Evolutionary conservation across 2,888 invertebrate species (phyloP), one percentile per base, ranked within the genome.

Genomic region (Agelastica alni): DNA sequence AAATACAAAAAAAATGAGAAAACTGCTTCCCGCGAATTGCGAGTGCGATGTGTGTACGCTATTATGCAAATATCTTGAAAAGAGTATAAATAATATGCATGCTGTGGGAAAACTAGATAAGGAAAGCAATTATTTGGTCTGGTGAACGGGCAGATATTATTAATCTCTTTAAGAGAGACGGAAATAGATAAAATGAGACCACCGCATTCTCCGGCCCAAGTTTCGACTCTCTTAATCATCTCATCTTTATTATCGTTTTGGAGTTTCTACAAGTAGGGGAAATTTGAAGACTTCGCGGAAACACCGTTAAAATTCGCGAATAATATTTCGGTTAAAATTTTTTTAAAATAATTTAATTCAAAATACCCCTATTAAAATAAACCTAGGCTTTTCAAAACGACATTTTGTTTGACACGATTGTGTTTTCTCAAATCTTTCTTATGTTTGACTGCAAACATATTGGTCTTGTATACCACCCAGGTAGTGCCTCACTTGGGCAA

Each of bases 111-210:
- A 54, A 54, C 58, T 60, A 56, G 53, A 56, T 59, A 62, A 60
- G 59, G 58, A 63, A 56, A 57, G 63, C 53, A 59, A 63, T 63
- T 63, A 62, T 62, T 57, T 55, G 63, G 62, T 60, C 63, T 62
- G 62, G 48, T 59, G 62, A 60, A 59, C 53, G 53, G 61, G 47
- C 30, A 53, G 59, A 59, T 59, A 63, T 60, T 61, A 63, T 60
- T 60, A 63, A 61, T 55, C 53, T 51, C 42, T 12, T 12, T 12
- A 45, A 26, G 20, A 14, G 4, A 17, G 30, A 17, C 4, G 16
- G 28, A 14, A 7, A 10, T n/a, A 30, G 44, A 44, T 6, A 26
- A 6, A 26, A 9, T 7, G 9, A 9, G 26, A 26, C 26, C 26
- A 44, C 13, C 20, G 20, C 32, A n/a, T 10, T 28, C 16, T 42